These are phyloP conservation scores for Latheticus oryzae DNA, from an alignment of 2,888 invertebrate genomes.

Conservation along the genomic window DNA sequence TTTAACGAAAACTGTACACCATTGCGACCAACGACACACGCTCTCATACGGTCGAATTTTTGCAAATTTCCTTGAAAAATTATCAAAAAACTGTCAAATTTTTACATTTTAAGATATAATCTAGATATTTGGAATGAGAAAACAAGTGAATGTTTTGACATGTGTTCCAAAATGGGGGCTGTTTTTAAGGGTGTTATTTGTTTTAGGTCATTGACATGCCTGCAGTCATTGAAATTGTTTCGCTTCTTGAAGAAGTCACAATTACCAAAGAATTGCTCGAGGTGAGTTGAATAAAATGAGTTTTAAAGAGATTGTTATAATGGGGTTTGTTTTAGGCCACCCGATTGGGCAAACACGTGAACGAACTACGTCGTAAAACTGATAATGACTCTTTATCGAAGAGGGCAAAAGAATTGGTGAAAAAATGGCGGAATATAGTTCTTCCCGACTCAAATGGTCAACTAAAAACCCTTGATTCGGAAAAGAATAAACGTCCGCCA, in stretches of 20 bases:
- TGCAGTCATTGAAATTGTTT: slow-evolving; percentile 92
- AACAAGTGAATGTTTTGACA: slow-evolving; percentile 3
- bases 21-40: slow-evolving; percentile 48
- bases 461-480: slow-evolving; percentile 54
- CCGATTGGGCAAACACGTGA: slow-evolving; percentile 92
- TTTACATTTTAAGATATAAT: too few relatives aligned
- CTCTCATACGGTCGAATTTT: slow-evolving; percentile 40
- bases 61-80: slow-evolving; percentile 26
- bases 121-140: too few relatives aligned
- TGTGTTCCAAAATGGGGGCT: not conserved
- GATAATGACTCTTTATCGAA: slow-evolving; percentile 86
- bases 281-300: slow-evolving; percentile 68
- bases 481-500: slow-evolving; percentile 44
- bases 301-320: slow-evolving; percentile 5
- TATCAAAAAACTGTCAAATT: slow-evolving; percentile 2
- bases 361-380: slow-evolving; percentile 89
- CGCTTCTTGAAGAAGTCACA: slow-evolving; percentile 89
- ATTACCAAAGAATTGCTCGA: slow-evolving; percentile 92
- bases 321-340: slow-evolving; percentile 87
- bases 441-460: slow-evolving; percentile 69
- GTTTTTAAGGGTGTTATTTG: slow-evolving; percentile 29
- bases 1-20: slow-evolving; percentile 33
- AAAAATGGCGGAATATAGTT: slow-evolving; percentile 92
- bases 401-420: slow-evolving; percentile 91
- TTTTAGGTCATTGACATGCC: slow-evolving; percentile 95